Evolutionary conservation across 2,113 vertebrate species (phyloP), one percentile per base, ranked within the genome.

Genomic region (Ascaphus truei): DNA sequence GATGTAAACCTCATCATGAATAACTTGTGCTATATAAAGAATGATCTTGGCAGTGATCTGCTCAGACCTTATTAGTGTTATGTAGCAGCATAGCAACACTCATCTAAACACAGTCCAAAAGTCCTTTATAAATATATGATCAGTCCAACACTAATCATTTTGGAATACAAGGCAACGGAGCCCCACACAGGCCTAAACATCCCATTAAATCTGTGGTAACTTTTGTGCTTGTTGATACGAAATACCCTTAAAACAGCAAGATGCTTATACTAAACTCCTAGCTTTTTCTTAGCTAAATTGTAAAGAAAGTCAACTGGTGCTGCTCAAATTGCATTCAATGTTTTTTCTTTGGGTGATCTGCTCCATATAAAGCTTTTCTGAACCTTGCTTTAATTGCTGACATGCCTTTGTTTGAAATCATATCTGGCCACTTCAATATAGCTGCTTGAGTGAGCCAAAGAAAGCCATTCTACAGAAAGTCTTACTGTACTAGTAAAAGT

Each of bases 351-450:
- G n/a, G n/a, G n/a, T n/a, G n/a, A 11, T 37, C 34, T 47, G 15
- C 6, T n/a, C 31, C 3, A 27, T 51, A 51, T 15, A 52, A 25
- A 15, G 25, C 30, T 51, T 50, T 30, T 26, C 11, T 27, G 25
- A 52, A 30, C 33, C 37, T 36, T 3, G 13, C 18, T 64, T 34
- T 57, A 56, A 45, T 34, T 48, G 41, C 52, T 58, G 65, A 58
- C 65, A 68, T 26, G 31, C 53, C 39, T 48, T 68, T 68, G 53
- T 68, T 68, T 47, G 15, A 47, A 45, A 57, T 56, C 37, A 67
- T 67, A 25, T 31, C 37, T 58, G 53, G 65, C 39, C 52, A 41
- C 43, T 31, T 56, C 20, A 53, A 18, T 41, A 18, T 33, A 53
- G 9, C n/a, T 16, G 63, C 22, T 9, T 26, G 12, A 18, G 22